Percentiles rank a stretch among this genome's conserved stretches.
Conservation (phyloP, 2,113 vertebrate species). For the Eptatretus burgeri region DNA sequence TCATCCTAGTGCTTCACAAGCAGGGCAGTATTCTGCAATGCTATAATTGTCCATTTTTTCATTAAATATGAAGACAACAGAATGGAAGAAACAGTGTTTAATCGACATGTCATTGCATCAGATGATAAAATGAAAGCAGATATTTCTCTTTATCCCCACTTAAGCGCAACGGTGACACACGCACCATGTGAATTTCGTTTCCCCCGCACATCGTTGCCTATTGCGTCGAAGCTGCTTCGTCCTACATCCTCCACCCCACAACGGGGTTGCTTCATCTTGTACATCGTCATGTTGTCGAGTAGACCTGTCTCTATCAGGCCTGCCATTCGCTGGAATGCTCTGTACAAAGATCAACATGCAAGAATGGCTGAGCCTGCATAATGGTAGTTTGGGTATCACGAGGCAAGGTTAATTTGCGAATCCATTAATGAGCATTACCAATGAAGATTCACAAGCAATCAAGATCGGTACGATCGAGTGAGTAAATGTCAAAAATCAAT, state of each 20-base stretch:
- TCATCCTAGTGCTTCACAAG: too few relatives aligned
- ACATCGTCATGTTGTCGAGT: constrained; percentile 23
- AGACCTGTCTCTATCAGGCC: constrained; percentile 27
- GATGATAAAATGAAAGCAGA: background rate
- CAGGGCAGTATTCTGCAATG: too few relatives aligned
- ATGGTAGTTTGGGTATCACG: too few relatives aligned
- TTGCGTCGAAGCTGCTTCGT: background rate
- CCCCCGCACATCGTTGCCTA: background rate
- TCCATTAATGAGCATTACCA: too few relatives aligned
- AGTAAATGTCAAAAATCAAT: too few relatives aligned
- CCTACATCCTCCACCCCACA: constrained; percentile 40
- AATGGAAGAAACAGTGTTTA: background rate
- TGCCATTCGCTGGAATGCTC: constrained; percentile 26
- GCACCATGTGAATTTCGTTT: background rate
- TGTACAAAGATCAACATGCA: constrained; percentile 8
- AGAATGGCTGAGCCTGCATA: too few relatives aligned
- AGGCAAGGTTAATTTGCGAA: too few relatives aligned
- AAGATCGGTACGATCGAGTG: too few relatives aligned
- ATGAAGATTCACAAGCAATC: too few relatives aligned
- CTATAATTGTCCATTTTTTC: too few relatives aligned
- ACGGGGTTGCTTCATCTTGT: constrained; percentile 34
- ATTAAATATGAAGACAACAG: background rate
- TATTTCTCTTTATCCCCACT: background rate
- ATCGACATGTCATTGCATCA: background rate
- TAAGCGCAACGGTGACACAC: background rate